Conservation (phyloP, 2,113 vertebrate genomes). For the Brachyistius frenatus region DNA sequence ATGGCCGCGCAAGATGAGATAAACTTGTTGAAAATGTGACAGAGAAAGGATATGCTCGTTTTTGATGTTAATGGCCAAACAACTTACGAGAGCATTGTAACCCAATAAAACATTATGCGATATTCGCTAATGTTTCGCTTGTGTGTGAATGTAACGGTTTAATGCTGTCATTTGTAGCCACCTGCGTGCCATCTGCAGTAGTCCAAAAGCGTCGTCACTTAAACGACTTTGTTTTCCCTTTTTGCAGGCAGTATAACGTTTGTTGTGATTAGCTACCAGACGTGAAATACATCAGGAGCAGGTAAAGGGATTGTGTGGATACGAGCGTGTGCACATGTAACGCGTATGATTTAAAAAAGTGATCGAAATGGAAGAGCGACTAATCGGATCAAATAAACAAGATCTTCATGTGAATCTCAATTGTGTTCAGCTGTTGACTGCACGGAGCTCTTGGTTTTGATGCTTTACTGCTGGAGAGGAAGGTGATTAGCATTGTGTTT, state of each 20-base stretch:
- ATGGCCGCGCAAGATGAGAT: not conserved
- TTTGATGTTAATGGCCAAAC: constrained; percentile 1
- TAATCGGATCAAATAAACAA: constrained; percentile 55
- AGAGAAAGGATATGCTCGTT: constrained; percentile 5
- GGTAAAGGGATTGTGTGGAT: not conserved
- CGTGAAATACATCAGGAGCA: constrained; percentile 14
- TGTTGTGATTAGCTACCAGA: constrained; percentile 18
- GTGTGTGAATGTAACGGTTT: constrained; percentile 43
- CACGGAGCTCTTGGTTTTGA: constrained; percentile 9
- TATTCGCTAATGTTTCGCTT: constrained; percentile 41
- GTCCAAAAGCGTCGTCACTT: constrained; percentile 9
- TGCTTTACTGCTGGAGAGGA: constrained; percentile 1
- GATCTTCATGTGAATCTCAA: constrained; percentile 1
- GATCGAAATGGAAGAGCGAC: constrained; percentile 15
- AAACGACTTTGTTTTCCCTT: not conserved
- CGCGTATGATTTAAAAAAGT: constrained; percentile 24
- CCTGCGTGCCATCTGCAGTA: constrained; percentile 38
- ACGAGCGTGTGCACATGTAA: constrained; percentile 37
- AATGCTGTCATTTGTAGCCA: constrained; percentile 19
- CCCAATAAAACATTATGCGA: constrained; percentile 22
- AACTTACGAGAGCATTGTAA: not conserved
- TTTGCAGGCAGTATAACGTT: constrained; percentile 25
- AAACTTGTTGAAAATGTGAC: constrained; percentile 2
- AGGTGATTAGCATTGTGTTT: constrained; percentile 19
- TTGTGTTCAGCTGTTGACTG: constrained; percentile 21